These are phyloP conservation scores for Drosophila lacicola DNA, from an alignment of 2,888 invertebrate genomes.

Conservation along the genomic window DNA sequence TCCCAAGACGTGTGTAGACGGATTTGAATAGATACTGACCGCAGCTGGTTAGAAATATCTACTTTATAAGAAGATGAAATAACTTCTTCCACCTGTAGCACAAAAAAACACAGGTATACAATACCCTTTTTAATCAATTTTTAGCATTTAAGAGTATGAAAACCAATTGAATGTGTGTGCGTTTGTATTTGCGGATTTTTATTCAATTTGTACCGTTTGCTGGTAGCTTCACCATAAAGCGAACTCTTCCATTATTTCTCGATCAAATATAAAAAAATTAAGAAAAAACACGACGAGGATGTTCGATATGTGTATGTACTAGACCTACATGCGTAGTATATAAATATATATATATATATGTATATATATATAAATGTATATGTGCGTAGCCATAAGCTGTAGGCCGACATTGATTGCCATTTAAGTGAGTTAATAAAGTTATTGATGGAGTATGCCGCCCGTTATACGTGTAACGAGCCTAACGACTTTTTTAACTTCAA, in stretches of 20 bases:
- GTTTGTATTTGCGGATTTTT: slow-evolving; percentile 27
- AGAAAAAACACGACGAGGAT: no score
- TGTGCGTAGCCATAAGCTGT: slow-evolving; percentile 15
- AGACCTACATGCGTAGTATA: no score
- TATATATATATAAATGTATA: neutral
- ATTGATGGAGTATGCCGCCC: slow-evolving; percentile 48
- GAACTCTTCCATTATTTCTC: slow-evolving; percentile 45
- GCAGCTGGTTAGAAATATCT: no score
- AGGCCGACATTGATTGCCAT: slow-evolving; percentile 66
- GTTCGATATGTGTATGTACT: no score
- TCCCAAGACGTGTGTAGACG: no score
- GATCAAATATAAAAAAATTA: slow-evolving; percentile 31
- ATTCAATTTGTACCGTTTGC: slow-evolving; percentile 37
- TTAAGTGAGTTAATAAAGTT: slow-evolving; percentile 64
- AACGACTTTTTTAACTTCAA: slow-evolving; percentile 71
- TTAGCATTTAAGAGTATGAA: neutral
- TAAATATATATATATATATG: no score
- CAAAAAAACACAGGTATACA: neutral
- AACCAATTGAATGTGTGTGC: slow-evolving; percentile 7
- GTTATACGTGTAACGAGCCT: slow-evolving; percentile 53
- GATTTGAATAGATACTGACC: no score
- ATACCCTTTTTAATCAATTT: neutral
- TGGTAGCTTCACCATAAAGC: slow-evolving; percentile 2
- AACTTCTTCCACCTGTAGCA: neutral
- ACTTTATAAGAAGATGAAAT: no score